A percentile compares a stretch with the other conserved stretches of the same genome.
phyloP scores from a whole-genome alignment of 1,140 invertebrate genomes.

The Drosophila rufa region DNA sequence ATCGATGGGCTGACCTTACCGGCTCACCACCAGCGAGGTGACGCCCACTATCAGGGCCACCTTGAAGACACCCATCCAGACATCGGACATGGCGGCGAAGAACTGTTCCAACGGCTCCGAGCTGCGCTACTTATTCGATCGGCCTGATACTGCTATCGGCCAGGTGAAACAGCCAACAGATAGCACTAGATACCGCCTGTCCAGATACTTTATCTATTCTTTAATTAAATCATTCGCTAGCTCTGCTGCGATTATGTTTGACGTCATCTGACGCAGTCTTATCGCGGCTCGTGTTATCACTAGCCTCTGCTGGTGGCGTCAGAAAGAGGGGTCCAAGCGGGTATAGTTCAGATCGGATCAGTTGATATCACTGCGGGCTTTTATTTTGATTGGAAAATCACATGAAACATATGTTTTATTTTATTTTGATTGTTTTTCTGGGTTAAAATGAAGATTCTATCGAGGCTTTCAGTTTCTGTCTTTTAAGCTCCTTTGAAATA shows the following conservation, averaged over 20 bases:
- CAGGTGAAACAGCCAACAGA: neutral
- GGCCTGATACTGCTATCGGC: neutral
- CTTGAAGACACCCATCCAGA: slow-evolving; percentile 87
- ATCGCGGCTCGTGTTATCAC: slow-evolving; percentile 24
- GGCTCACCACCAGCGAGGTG: slow-evolving; percentile 86
- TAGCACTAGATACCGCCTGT: slow-evolving; percentile 6
- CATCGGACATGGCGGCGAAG: slow-evolving; percentile 85
- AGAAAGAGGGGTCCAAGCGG: neutral
- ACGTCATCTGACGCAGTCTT: slow-evolving; percentile 56
- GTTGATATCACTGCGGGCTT: neutral
- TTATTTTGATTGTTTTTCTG: no score
- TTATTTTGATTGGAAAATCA: neutral
- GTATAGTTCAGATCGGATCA: neutral
- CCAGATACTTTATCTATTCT: slow-evolving; percentile 23
- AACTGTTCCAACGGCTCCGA: slow-evolving; percentile 18
- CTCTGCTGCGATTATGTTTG: slow-evolving; percentile 2
- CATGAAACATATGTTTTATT: neutral
- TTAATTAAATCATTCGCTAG: slow-evolving; percentile 24
- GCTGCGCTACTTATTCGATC: slow-evolving; percentile 19
- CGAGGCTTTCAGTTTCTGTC: no score
- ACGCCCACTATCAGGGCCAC: slow-evolving; percentile 87
- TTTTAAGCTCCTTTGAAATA: no score
- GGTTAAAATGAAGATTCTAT: no score
- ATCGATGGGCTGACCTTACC: slow-evolving; percentile 83
- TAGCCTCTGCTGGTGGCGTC: slow-evolving; percentile 5